A percentile compares a stretch with the other conserved stretches of the same genome.
phyloP scores from a whole-genome alignment of 1,140 invertebrate species.

The Ips typographus region DNA sequence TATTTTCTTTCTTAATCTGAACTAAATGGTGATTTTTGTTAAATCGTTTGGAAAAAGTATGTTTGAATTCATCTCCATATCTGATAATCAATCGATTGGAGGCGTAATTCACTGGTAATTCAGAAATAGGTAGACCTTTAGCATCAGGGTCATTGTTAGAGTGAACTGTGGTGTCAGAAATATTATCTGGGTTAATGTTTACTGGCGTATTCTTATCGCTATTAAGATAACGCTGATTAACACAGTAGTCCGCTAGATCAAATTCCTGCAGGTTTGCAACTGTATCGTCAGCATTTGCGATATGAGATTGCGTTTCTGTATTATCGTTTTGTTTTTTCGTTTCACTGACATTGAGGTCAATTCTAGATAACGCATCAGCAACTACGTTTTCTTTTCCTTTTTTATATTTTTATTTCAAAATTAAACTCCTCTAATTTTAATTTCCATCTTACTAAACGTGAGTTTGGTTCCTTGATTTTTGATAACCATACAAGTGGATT shows the following conservation, averaged over 20 bases:
- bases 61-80: conserved; percentile 11
- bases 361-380: too few species aligned
- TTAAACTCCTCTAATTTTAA: too few species aligned
- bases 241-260: neutral
- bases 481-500: too few species aligned
- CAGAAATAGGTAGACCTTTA: conserved; percentile 7
- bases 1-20: too few species aligned
- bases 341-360: conserved; percentile 11
- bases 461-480: conserved; percentile 51
- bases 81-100: conserved; percentile 4
- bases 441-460: conserved; percentile 44
- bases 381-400: too few species aligned
- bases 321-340: conserved; percentile 3
- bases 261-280: conserved; percentile 1
- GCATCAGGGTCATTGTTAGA: conserved; percentile 13
- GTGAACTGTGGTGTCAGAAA: conserved; percentile 6
- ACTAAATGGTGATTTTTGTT: conserved; percentile 1
- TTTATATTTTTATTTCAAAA: too few species aligned
- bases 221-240: neutral
- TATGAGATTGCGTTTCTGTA: conserved; percentile 36
- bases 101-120: too few species aligned
- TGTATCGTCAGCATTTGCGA: neutral
- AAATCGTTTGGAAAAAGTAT: conserved; percentile 8
- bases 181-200: conserved; percentile 11
- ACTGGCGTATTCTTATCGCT: too few species aligned